These are phyloP conservation scores for Kryphioiulus occultus DNA, from an alignment of 2,888 invertebrate species.

Conservation along the genomic window DNA sequence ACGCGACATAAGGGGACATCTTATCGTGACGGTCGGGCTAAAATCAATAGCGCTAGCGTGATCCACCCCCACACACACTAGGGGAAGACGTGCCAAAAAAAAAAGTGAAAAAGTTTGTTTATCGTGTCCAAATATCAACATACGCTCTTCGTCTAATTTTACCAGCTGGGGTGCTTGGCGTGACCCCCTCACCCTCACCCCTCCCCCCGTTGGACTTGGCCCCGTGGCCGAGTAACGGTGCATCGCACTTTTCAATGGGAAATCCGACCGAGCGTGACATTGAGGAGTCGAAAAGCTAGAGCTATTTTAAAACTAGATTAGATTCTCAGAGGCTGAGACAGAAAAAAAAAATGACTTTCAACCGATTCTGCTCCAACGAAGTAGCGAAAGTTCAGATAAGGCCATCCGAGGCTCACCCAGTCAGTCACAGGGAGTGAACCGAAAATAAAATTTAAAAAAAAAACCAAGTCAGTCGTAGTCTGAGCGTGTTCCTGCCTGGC, in stretches of 20 bases:
- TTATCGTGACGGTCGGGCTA: no score
- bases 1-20: no score
- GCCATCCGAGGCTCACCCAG: background rate
- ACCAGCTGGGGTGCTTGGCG: background rate
- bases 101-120: background rate
- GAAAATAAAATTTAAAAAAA: background rate
- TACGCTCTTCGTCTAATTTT: background rate
- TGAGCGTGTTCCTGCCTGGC: conserved; percentile 28
- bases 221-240: conserved; percentile 39
- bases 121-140: background rate
- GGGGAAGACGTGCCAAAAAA: background rate
- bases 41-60: no score
- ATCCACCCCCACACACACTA: background rate
- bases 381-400: conserved; percentile 35
- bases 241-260: conserved; percentile 41
- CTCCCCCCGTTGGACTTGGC: background rate
- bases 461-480: background rate
- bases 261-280: conserved; percentile 40
- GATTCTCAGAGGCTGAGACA: no score
- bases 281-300: background rate
- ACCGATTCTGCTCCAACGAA: background rate
- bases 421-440: background rate
- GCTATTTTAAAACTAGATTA: conserved; percentile 38
- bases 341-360: background rate
- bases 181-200: background rate